Conservation (phyloP, 2,888 invertebrate species). For the Fragum sueziense region DNA sequence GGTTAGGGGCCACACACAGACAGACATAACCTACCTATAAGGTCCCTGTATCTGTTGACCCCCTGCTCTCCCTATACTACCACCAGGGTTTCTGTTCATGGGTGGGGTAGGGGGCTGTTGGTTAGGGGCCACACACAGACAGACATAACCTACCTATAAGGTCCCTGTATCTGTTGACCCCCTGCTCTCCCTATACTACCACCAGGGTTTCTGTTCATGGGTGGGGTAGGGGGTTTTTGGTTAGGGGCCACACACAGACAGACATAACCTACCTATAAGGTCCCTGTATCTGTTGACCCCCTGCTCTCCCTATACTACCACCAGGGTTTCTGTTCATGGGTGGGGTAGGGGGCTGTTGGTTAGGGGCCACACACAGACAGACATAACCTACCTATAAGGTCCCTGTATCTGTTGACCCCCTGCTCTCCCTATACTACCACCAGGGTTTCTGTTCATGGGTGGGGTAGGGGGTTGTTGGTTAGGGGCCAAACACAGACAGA, state of each 20-base stretch:
- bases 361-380: slow-evolving; percentile 87
- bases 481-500: too few relatives aligned
- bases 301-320: slow-evolving; percentile 70
- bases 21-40: too few relatives aligned
- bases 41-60: slow-evolving; percentile 66
- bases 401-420: slow-evolving; percentile 66
- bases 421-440: slow-evolving; percentile 72
- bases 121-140: too few relatives aligned
- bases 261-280: slow-evolving; percentile 47
- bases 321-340: slow-evolving; percentile 84
- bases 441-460: slow-evolving; percentile 83
- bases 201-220: slow-evolving; percentile 81
- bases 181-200: slow-evolving; percentile 71
- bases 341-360: slow-evolving; percentile 97
- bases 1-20: slow-evolving; percentile 97
- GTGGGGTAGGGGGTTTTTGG: slow-evolving; percentile 97
- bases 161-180: slow-evolving; percentile 65
- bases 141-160: too few relatives aligned
- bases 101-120: slow-evolving; percentile 98
- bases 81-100: slow-evolving; percentile 59
- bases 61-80: slow-evolving; percentile 69
- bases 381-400: slow-evolving; percentile 42
- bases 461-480: slow-evolving; percentile 98
- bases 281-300: slow-evolving; percentile 65
- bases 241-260: slow-evolving; percentile 88